Base-by-base conservation (phyloP, 2,113 vertebrate genomes). In the Bombycilla garrulus region DNA sequence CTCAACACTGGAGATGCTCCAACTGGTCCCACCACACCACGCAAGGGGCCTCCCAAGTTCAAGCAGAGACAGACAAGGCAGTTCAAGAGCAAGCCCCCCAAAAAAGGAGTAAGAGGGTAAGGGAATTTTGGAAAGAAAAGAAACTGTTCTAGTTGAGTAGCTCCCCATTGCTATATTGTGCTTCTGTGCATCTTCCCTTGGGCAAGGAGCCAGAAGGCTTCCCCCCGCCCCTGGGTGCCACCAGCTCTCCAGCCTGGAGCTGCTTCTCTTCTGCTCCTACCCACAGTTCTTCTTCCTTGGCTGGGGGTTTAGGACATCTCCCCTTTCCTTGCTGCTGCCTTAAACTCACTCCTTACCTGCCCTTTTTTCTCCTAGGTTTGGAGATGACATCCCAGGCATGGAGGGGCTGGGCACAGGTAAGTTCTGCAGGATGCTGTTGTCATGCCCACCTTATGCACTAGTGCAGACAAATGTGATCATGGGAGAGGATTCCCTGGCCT, bases 71-170 rank as follows among this genome's bases (percentile, higher is more conserved):
- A 99, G 96, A 98, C 99, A 28, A 98, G 99, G 22, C 99, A 99
- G 65, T 99, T 99, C 98, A 99, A 99, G 97, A 99, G 99, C 98
- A 99, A 99, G 94, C 99, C 99, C 29, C 99, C 99, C 22, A 99
- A 99, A 93, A 99, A 99, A 87, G 99, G 99, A 73, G 98, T 99
- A 90, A 99, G 98, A 97, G 99, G 99, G 99, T 99, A 98, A 97
- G 97, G 65, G 10, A 26, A n/a, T 71, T 65, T 50, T 47, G 25
- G 35, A 91, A 80, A 50, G 38, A 69, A 67, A 65, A 86, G 4
- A 60, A 79, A 15, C n/a, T 3, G 0, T 54, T 36, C 25, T 38
- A 16, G 31, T 8, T 12, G 5, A 12, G 25, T 48, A 45, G 12
- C 11, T 77, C 26, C 53, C 12, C n/a, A 21, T 21, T 17, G 33